Evolutionary conservation across 2,888 invertebrate genomes (phyloP).

Genomic region (Homarus gammarus): DNA sequence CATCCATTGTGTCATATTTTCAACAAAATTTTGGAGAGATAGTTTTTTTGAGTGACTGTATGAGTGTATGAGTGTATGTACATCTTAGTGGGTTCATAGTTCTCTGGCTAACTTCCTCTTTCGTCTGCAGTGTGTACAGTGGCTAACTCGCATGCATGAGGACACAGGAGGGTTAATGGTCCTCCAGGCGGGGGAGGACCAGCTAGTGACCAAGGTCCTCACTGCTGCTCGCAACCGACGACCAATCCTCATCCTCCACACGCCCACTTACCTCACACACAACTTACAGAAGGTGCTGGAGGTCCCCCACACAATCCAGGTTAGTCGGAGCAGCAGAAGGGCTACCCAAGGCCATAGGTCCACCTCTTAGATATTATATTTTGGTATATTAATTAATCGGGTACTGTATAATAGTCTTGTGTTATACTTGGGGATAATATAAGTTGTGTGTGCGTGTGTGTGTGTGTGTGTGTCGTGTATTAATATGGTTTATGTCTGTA

Average conservation of each 20-base stretch:
- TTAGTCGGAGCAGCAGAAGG: background rate
- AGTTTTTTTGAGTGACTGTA: too few species aligned
- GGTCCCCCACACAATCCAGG: conserved; percentile 47
- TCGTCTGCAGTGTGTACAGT: conserved; percentile 41
- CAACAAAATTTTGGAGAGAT: too few species aligned
- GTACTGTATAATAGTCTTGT: too few species aligned
- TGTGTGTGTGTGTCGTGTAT: too few species aligned
- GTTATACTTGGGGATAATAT: too few species aligned
- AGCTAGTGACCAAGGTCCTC: conserved; percentile 27
- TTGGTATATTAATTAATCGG: too few species aligned
- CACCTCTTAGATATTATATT: too few species aligned
- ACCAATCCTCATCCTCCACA: conserved; percentile 56
- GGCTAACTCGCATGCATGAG: conserved; percentile 48
- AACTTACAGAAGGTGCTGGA: conserved; percentile 60
- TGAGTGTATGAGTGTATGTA: background rate
- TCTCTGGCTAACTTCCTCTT: background rate
- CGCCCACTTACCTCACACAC: conserved; percentile 55
- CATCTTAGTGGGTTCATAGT: background rate
- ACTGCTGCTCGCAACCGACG: conserved; percentile 51
- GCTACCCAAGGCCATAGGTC: too few species aligned
- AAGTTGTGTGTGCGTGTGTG: too few species aligned
- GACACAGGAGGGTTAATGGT: conserved; percentile 48
- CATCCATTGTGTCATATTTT: too few species aligned
- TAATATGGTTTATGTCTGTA: background rate
- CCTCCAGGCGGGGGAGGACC: conserved; percentile 60